Evolutionary conservation across 2,797 vertebrate species (phyloP), one percentile per base, ranked within the genome.

Genomic region (Coreius guichenoti): DNA sequence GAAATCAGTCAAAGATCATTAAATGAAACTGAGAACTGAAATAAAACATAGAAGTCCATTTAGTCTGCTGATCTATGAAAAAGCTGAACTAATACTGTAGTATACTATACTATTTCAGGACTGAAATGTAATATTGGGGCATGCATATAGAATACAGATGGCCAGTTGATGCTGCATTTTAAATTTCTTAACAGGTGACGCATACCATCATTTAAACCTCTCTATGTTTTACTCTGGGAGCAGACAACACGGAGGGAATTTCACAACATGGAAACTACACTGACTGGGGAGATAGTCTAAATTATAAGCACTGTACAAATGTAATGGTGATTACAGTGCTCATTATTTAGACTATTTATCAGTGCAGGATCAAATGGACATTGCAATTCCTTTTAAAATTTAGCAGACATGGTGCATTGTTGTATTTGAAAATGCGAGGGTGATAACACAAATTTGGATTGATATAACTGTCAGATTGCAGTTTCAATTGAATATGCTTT

Each of bases 171-270:
- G 73, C 73, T 75, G 73, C 47, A 75, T 54, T 54, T 12, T 4
- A 54, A 33, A 54, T 33, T 54, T 75, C 47, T 21, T 54, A 75
- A 75, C 73, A 14, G 73, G 73, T 75, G 73, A 75, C 1, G 16
- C 29, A 54, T 33, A 13, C 73, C 12, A 36, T 54, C 1, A 21
- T 54, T 75, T 54, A 54, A 11, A 75, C 29, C 47, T 54, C 19
- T 21, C 17, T 75, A 23, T 75, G 29, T 54, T 75, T 75, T 51
- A 75, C 47, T 51, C 73, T 33, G 29, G 19, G 73, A 54, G 17
- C 17, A 23, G 51, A 54, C 29, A 14, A 21, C 31, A 75, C 73
- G 2, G 11, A 21, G 47, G 47, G 73, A 23, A 54, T 75, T 54
- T 75, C 19, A 33, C 29, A 23, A 75, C 49, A 75, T 54, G 73